Percentiles rank a stretch among this genome's conserved stretches.
phyloP scores from a whole-genome alignment of 2,888 invertebrate species.

The Tribolium freemani region DNA sequence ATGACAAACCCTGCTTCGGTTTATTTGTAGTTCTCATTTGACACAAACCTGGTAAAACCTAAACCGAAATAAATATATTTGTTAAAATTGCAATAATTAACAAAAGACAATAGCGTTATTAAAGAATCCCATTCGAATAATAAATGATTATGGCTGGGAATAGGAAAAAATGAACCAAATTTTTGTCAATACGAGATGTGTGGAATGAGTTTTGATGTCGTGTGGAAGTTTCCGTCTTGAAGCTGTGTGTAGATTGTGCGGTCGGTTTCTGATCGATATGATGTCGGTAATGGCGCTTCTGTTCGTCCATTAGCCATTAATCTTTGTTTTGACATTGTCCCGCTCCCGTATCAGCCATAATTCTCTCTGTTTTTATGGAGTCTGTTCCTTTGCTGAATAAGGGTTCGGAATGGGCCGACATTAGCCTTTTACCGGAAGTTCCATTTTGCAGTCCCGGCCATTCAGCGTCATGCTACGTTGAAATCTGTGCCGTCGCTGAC shows the following conservation, averaged over 20 bases:
- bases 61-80: too few relatives aligned
- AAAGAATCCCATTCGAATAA: too few relatives aligned
- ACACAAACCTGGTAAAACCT: too few relatives aligned
- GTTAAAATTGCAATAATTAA: too few relatives aligned
- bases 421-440: slow-evolving; percentile 51
- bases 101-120: too few relatives aligned
- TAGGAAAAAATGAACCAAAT: too few relatives aligned
- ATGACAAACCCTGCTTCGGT: too few relatives aligned
- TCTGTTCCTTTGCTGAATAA: slow-evolving; percentile 16
- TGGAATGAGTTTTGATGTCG: too few relatives aligned
- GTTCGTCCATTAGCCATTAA: slow-evolving; percentile 7
- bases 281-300: slow-evolving; percentile 1
- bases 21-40: too few relatives aligned
- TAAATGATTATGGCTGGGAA: too few relatives aligned
- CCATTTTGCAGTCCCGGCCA: slow-evolving; percentile 54
- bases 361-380: slow-evolving; percentile 12
- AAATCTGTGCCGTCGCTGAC: slow-evolving; percentile 56
- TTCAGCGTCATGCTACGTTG: slow-evolving; percentile 57
- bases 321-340: slow-evolving; percentile 26
- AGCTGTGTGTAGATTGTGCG: not conserved
- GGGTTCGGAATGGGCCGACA: slow-evolving; percentile 26
- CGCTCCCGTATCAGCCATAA: slow-evolving; percentile 7
- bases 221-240: too few relatives aligned
- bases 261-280: not conserved
- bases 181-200: too few relatives aligned